Conservation (phyloP, 2,797 vertebrate genomes). For the Onychomys arenicola region DNA sequence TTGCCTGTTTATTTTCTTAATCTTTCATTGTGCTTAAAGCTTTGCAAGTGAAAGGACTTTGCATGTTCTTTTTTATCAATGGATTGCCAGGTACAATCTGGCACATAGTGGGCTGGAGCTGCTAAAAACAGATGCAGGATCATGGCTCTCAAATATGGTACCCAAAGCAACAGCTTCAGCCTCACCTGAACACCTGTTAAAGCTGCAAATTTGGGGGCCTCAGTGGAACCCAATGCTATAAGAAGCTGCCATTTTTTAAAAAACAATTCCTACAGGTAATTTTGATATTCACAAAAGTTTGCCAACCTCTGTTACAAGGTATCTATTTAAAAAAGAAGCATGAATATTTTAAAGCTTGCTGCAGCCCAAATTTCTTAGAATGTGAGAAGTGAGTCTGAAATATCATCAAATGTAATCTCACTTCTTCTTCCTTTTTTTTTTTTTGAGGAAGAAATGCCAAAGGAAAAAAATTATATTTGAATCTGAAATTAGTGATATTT, state of each 20-base stretch:
- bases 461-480: neutral
- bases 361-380: slow-evolving; percentile 37
- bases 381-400: slow-evolving; percentile 29
- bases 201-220: neutral
- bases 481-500: slow-evolving; percentile 25
- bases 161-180: neutral
- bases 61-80: neutral
- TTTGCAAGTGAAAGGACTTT: neutral
- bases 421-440: neutral
- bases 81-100: neutral
- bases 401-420: neutral
- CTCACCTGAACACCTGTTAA: neutral
- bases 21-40: neutral
- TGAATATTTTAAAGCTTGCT: neutral
- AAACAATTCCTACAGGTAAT: neutral
- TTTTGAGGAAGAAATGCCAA: neutral
- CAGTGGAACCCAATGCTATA: neutral
- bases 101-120: neutral
- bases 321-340: neutral
- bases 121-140: neutral
- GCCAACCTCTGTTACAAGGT: neutral
- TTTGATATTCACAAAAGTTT: neutral
- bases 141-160: neutral
- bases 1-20: neutral
- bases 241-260: neutral